Base-by-base conservation (phyloP, 2,113 vertebrate genomes). In the Synchiropus splendidus region DNA sequence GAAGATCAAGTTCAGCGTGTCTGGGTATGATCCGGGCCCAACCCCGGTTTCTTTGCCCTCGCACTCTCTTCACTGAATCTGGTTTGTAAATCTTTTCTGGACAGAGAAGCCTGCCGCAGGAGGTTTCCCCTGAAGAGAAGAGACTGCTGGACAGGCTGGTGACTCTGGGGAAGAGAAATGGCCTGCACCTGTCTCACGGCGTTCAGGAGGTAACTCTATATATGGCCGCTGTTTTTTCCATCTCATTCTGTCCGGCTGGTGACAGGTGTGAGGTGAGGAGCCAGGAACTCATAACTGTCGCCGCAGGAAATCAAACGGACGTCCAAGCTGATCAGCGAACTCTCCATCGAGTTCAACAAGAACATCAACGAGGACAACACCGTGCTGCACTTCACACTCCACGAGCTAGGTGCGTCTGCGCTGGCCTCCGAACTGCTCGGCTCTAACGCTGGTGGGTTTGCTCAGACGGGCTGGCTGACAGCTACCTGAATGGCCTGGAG, bases 321-420 rank as follows among this genome's bases (percentile, higher is more conserved):
- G 31, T 94, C 89, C 56, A 94, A 95, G 76, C 84, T 75, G 32
- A 77, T 94, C 55, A 91, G 82, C 64, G 85, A 95, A 30, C 87
- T 97, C 1, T 91, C 89, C 64, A 95, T 97, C 52, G 92, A 97
- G 65, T 97, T 97, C 31, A 94, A 89, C 80, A 88, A 85, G 78
- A 97, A 98, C 63, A 72, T 98, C 63, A 97, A 91, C 40, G 94
- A 98, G 53, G 91, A 96, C 46, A 87, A 82, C 18, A 90, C 88
- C 0, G 86, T 71, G 51, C 85, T 97, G 18, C 18, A 78, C 6
- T 93, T 97, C 67, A 86, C 87, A n/a, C 83, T 83, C 54, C 78
- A 78, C 1, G 94, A 98, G 51, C 77, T 97, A 39, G 80, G 94
- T 97, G 67, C 82, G 83, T 49, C 46, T 1, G 31, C 30, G 33